Base-by-base conservation (phyloP, 2,888 invertebrate species). In the Caenorhabditis sp. region DNA sequence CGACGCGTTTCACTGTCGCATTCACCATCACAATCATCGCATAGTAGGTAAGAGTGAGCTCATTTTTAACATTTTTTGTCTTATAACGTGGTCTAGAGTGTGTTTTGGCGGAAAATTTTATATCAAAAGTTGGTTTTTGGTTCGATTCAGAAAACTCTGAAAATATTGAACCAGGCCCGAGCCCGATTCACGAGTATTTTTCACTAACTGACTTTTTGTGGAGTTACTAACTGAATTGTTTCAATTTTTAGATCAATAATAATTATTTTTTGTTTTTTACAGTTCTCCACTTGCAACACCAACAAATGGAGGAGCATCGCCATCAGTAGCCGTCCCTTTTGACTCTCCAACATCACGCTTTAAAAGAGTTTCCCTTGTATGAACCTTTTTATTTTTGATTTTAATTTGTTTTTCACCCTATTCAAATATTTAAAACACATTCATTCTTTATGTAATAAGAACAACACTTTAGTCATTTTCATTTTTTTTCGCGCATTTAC, bases 1-100 rank as follows among this genome's bases (percentile, higher is more conserved):
- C 74, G 82, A 14, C 74, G 82, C 26, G 83, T 83, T 12, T 82
- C 82, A 10, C 70, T 83, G 6, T 81, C 81, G 1, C 78, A 78
- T 50, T 74, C 76, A 1, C 79, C 75, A 8, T 81, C 81, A 19
- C 71, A 72, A 53, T 71, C 72, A 19, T 74, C 69, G 8, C 69
- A 69, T 50, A 73, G 66, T 62, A 72, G 76, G 71, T 71, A 50
- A 62, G 60, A 50, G 50, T 37, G 55, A 55, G 6, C 27, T 5
- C 19, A 12, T 50, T 19, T 50, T 5, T 50, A n/a, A 14, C 50
- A n/a, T 50, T 14, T 50, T 50, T 50, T 5, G 4, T 4, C 17
- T 19, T 50, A 19, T 5, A 50, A n/a, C n/a, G n/a, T n/a, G n/a
- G n/a, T n/a, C n/a, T n/a, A n/a, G n/a, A n/a, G n/a, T n/a, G n/a